Evolutionary conservation across 2,113 vertebrate species (phyloP), one percentile per base, ranked within the genome.

Genomic region (Balaenoptera acutorostrata): DNA sequence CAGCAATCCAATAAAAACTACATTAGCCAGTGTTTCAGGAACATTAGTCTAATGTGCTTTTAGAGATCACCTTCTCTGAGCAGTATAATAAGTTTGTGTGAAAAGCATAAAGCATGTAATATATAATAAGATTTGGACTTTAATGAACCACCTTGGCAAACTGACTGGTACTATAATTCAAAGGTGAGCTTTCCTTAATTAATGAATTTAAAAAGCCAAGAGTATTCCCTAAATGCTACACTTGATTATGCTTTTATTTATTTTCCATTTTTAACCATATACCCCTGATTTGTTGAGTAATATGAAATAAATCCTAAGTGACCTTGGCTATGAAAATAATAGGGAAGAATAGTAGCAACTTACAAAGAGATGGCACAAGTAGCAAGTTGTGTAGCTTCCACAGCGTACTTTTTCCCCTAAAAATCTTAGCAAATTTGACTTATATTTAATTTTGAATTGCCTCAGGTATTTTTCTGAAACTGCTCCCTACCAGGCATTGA

Each of bases 51-150:
- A 99, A 99, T 99, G 99, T 98, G 98, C 99, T 99, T 99, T 99
- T 98, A 98, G 99, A 99, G 99, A 99, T 99, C 98, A 99, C 99
- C 98, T 99, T 99, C 99, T 99, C 98, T 98, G 98, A 98, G 98
- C 98, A 98, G 98, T 99, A 98, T 99, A 99, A 99, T 99, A 99
- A 99, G 99, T 99, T 99, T 99, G 98, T 99, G 99, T 99, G 99
- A 99, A 99, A 99, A 99, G 98, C 98, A 99, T 99, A 99, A 99
- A 99, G 99, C 99, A 99, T 99, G 98, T 99, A 99, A 99, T 99
- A 99, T 97, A 98, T 99, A 99, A 99, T 99, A 99, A 99, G 99
- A 99, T 98, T 98, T 99, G 98, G 98, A 98, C 99, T 99, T 99
- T 99, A 99, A 99, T 99, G 99, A 99, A 99, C 99, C 99, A 98